phyloP scores from a whole-genome alignment of 2,797 vertebrate genomes.

The Antrozous pallidus region DNA sequence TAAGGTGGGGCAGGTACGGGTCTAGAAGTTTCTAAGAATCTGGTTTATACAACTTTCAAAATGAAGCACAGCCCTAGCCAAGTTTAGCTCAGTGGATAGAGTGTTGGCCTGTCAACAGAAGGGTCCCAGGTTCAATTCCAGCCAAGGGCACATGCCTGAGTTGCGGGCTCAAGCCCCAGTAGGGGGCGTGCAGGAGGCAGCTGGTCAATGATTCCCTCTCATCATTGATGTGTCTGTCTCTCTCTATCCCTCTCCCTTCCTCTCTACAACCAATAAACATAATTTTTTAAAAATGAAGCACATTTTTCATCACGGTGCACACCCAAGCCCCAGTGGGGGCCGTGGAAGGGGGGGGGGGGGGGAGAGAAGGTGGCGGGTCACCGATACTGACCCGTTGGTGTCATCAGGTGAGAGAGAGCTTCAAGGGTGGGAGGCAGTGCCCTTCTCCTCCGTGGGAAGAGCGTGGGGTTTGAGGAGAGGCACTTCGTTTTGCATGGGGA shows the following conservation, averaged over 20 bases:
- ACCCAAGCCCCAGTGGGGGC: too few relatives aligned
- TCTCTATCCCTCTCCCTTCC: too few relatives aligned
- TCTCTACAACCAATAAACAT: too few relatives aligned
- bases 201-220: too few relatives aligned
- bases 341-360: accelerated
- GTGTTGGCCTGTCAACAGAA: too few relatives aligned
- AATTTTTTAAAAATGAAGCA: slow-evolving; percentile 28
- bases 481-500: neutral
- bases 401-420: neutral
- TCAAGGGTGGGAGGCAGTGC: neutral
- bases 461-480: neutral
- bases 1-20: neutral
- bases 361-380: neutral
- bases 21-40: neutral
- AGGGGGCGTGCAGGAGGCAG: too few relatives aligned
- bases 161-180: too few relatives aligned
- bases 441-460: neutral
- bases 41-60: neutral
- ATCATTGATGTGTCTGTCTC: too few relatives aligned
- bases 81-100: too few relatives aligned
- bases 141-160: too few relatives aligned
- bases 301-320: neutral
- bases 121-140: too few relatives aligned
- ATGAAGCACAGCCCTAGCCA: neutral
- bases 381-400: neutral